Base-by-base conservation (phyloP, 2,888 invertebrate genomes). In the Drosophila mayaguana region DNA sequence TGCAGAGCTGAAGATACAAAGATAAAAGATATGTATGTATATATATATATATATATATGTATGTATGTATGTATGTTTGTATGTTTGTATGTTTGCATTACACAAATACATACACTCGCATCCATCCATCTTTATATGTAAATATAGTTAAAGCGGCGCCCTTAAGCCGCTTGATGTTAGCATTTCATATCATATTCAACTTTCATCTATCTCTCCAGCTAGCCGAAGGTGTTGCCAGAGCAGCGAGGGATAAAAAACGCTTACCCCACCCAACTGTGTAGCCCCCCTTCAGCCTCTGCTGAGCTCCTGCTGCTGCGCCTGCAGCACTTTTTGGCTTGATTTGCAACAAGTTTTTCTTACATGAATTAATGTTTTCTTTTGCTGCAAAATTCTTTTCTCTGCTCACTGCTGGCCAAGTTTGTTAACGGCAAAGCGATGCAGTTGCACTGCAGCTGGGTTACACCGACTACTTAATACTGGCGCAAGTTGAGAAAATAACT, bases 311-410 rank as follows among this genome's bases (percentile, higher is more conserved):
- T 46, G 22, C 25, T n/a, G 5, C 4, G 48, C 48, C 48, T 32
- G 28, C 48, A 48, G 48, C 48, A 14, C 14, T 14, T 14, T 34
- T 34, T 18, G 34, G 51, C 51, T 34, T 20, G 34, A 20, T 51
- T 51, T 48, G 40, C 18, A 32, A 7, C 46, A n/a, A 40, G 57
- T 55, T 65, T 46, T 73, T 64, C 55, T 68, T 60, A 72, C 64
- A 60, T 63, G 63, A 78, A 83, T 87, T 75, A 69, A 68, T 64
- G 67, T 63, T 75, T 67, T 65, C 71, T 45, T 67, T 48, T n/a
- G 18, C 28, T 12, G n/a, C 7, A 22, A 45, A 22, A 22, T 48
- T 38, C 28, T 48, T 18, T 28, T 6, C 12, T 12, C 8, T 22
- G 45, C 22, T 22, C 45, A 14, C 22, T 43, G 40, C 18, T 36